Base-by-base conservation (phyloP, 1,140 invertebrate genomes). In the Sminthurinus signatus region DNA sequence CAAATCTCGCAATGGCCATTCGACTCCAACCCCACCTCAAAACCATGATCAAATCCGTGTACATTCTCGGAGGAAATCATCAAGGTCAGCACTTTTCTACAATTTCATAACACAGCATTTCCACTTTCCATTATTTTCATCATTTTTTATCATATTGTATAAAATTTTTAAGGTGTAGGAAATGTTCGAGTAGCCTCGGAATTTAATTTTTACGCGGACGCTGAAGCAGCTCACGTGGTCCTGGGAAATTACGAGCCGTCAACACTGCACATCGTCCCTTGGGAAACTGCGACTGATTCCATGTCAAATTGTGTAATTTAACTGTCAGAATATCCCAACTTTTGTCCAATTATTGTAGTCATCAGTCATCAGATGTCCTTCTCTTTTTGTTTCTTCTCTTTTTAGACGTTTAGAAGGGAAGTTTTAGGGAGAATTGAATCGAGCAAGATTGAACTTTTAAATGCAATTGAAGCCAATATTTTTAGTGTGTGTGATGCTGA, bases 151-250 rank as follows among this genome's bases (percentile, higher is more conserved):
- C 5, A 48, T 19, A 48, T 19, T 19, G 21, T 48, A 23, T 48
- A 5, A 19, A 14, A 14, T 29, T 15, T 42, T 4, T 55, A 1
- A 57, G 58, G 52, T n/a, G 50, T 60, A 28, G 60, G 48, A 27
- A 65, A 68, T 32, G 43, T 42, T 8, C 56, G 57, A 2, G 39
- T 46, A 2, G 78, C 82, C 46, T 86, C 85, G 8, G 89, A 92
- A 76, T 91, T 88, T 72, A 91, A 92, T 77, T 92, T 92, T 73
- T 80, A 81, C 55, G 75, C 75, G 23, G 89, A 91, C 77, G 86
- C 88, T 1, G 88, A 91, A 78, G 86, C 88, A 25, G 88, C 85
- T 0, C 79, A 84, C 73, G 84, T 88, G 32, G 81, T 88, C n/a
- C 74, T 91, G 1, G 70, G 68, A 52, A 25, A 29, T 1, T 48